Conservation (phyloP, 2,888 invertebrate genomes). For the Panorpa germanica region DNA sequence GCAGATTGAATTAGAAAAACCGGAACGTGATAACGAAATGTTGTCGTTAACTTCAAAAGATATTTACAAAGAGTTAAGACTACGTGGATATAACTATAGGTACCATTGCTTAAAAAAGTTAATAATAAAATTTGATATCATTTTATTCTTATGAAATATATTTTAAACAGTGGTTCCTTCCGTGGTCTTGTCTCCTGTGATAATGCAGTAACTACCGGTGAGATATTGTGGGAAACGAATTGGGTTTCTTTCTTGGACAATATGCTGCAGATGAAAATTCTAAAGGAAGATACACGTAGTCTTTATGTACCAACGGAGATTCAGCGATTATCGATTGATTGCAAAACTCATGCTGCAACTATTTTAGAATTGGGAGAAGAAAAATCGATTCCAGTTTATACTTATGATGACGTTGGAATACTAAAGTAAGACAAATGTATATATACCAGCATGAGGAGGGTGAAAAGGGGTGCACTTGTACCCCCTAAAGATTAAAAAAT, state of each 20-base stretch:
- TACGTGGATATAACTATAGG: conserved; percentile 50
- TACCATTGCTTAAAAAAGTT: no score
- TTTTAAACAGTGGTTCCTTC: conserved; percentile 20
- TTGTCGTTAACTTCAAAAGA: conserved; percentile 34
- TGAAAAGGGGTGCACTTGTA: no score
- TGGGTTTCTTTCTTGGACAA: conserved; percentile 84
- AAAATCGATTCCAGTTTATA: conserved; percentile 18
- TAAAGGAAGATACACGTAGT: conserved; percentile 46
- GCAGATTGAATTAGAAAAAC: conserved; percentile 14
- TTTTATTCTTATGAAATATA: no score
- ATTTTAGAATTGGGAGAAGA: conserved; percentile 22
- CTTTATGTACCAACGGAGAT: conserved; percentile 61
- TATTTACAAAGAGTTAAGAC: conserved; percentile 47
- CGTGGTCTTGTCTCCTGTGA: conserved; percentile 21
- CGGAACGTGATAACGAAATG: conserved; percentile 21
- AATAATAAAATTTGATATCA: no score
- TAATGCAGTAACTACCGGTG: conserved; percentile 26
- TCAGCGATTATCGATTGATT: conserved; percentile 47
- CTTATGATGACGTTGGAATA: conserved; percentile 15
- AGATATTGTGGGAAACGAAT: conserved; percentile 53
- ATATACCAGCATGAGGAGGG: no score
- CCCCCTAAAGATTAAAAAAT: no score
- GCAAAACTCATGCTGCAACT: conserved; percentile 34
- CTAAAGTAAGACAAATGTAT: no score
- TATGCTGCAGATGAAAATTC: conserved; percentile 65